A percentile compares a stretch with the other conserved stretches of the same genome.
Conservation (phyloP, 1,140 invertebrate genomes). For the Plectrocnemia conspersa region DNA sequence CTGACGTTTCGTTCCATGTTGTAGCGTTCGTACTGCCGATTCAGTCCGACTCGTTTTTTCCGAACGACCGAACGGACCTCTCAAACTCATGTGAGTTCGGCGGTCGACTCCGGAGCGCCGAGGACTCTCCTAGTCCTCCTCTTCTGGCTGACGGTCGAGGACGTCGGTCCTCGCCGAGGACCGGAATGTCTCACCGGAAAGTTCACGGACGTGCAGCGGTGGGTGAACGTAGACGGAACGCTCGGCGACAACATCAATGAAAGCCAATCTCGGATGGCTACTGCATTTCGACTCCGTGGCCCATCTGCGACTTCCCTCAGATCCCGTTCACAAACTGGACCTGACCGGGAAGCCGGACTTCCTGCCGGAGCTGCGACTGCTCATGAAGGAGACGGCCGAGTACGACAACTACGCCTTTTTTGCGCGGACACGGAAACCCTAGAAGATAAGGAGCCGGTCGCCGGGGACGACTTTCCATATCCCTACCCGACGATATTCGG, state of each 20-base stretch:
- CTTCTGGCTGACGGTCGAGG: background rate
- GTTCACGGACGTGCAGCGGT: constrained; percentile 41
- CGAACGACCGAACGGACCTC: background rate
- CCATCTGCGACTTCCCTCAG: no score
- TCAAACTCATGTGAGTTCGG: background rate
- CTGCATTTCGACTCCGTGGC: no score
- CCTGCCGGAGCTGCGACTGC: constrained; percentile 30
- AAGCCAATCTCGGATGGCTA: constrained; percentile 49
- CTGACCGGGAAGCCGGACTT: constrained; percentile 35
- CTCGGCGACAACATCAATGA: constrained; percentile 27
- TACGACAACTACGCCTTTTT: no score
- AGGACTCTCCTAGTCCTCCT: background rate
- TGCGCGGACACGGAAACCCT: no score
- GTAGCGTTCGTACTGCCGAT: background rate
- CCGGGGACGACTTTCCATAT: no score
- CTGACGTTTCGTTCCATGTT: no score
- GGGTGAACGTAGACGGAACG: constrained; percentile 36
- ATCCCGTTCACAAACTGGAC: constrained; percentile 32
- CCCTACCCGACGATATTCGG: no score
- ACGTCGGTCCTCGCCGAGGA: background rate
- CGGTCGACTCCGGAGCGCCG: no score
- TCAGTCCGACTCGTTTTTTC: background rate
- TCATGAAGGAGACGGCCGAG: no score
- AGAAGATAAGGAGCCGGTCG: no score
- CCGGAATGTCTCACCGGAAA: constrained; percentile 41